Evolutionary conservation across 2,797 vertebrate genomes (phyloP).

Genomic region (Propithecus perrieri): DNA sequence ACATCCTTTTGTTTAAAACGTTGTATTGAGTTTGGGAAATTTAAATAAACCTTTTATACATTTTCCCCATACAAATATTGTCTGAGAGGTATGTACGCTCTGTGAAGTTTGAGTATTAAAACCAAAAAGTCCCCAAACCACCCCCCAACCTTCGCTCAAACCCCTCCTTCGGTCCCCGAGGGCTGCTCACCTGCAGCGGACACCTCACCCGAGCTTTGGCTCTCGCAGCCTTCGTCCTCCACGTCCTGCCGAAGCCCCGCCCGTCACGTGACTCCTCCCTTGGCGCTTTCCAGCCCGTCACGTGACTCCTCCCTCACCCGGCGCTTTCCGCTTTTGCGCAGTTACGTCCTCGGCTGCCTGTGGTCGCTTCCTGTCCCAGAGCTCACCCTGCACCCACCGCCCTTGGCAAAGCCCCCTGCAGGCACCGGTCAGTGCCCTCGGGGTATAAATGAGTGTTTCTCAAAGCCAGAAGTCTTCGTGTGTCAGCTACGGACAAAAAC

Average conservation of each 20-base stretch:
- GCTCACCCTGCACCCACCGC: neutral
- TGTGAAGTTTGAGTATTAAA: neutral
- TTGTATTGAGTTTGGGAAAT: neutral
- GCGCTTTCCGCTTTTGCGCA: too few species aligned
- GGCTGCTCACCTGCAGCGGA: neutral
- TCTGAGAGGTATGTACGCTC: neutral
- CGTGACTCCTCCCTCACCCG: too few species aligned
- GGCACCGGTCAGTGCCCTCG: fast-evolving
- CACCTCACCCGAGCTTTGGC: too few species aligned
- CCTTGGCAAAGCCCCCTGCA: neutral
- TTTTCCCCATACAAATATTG: neutral
- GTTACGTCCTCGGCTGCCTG: too few species aligned
- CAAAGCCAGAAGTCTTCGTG: neutral
- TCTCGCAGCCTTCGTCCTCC: neutral
- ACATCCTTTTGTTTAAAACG: neutral
- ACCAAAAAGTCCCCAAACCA: neutral
- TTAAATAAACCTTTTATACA: neutral
- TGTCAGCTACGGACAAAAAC: neutral
- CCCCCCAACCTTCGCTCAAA: neutral
- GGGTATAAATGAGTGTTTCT: neutral
- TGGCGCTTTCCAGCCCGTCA: too few species aligned
- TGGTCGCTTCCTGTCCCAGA: neutral
- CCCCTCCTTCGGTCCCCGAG: neutral
- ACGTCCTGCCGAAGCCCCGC: fast-evolving
- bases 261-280: too few species aligned